Base-by-base conservation (phyloP, 2,888 invertebrate species). In the Phragmatobia fuliginosa region DNA sequence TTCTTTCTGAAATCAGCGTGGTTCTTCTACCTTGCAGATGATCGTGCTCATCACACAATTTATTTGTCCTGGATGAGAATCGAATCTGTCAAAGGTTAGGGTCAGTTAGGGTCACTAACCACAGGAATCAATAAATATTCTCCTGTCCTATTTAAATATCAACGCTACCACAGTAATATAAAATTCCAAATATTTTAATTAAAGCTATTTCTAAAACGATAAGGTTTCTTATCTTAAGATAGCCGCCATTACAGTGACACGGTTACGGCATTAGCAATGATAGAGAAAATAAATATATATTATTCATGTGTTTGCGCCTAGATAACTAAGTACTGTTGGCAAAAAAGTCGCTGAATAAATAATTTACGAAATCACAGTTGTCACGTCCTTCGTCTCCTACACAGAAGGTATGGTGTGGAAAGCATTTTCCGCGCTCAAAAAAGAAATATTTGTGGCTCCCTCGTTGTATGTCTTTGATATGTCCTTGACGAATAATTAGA, bases 191-290 rank as follows among this genome's bases (percentile, higher is more conserved):
- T 64, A 74, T 25, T 78, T 78, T 66, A 81, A 74, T 62, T 36
- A 72, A 71, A 16, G 28, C 65, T 36, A 45, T 74, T 72, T 72
- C 73, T 72, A 56, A 70, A 75, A 45, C 68, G 64, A 75, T 80
- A 78, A 56, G 6, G 25, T 73, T 72, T 81, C 78, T 75, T 82
- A 81, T 82, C 82, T 70, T 0, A 2, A 76, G 81, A 79, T 81
- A 68, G 77, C 70, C 66, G 68, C 73, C 76, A 77, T 79, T 79
- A 80, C 69, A 61, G 61, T n/a, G 73, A 85, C 84, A 83, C 66
- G 74, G 65, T 56, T 52, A 63, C 52, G 62, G 73, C 80, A 80
- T 83, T 81, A 78, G 70, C 41, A 41, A 10, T 76, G 83, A 83
- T 82, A 84, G 77, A 61, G 31, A 45, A 45, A 45, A 31, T 18